These are phyloP conservation scores for Ameiurus melas DNA, from an alignment of 2,113 vertebrate genomes.

Conservation along the genomic window DNA sequence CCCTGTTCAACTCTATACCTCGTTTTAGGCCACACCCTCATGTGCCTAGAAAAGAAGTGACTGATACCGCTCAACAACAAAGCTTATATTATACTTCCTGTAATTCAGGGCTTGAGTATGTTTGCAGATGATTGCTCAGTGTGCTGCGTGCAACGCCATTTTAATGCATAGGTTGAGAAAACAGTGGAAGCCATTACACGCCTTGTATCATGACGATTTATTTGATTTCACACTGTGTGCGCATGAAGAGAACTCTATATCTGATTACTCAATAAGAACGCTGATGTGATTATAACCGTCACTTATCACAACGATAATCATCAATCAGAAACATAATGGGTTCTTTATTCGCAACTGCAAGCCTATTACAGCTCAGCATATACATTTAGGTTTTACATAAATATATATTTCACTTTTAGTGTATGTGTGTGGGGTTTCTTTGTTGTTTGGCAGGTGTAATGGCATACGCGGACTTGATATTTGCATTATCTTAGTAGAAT, in stretches of 20 bases:
- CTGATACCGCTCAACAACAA: not conserved
- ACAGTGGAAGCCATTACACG: slow-evolving; percentile 10
- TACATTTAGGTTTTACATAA: not conserved
- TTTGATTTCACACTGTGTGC: slow-evolving; percentile 32
- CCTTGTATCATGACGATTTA: slow-evolving; percentile 11
- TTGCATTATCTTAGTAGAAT: not conserved
- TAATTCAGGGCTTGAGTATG: not conserved
- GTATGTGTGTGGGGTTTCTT: not conserved
- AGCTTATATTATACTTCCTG: not conserved
- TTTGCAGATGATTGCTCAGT: slow-evolving; percentile 11
- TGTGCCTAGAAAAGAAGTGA: not conserved
- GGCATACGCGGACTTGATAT: not conserved
- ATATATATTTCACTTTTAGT: not conserved
- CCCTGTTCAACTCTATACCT: not conserved
- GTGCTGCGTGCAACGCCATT: not conserved
- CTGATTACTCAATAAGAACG: slow-evolving; percentile 27
- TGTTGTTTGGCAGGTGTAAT: not conserved
- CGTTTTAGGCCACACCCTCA: not conserved
- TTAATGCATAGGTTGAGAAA: not conserved
- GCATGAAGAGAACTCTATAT: slow-evolving; percentile 21
- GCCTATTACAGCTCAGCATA: not conserved
- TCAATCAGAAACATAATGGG: slow-evolving; percentile 15
- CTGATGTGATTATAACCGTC: slow-evolving; percentile 36
- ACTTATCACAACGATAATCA: slow-evolving; percentile 25
- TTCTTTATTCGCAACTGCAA: not conserved